Base-by-base conservation (phyloP, 2,888 invertebrate genomes). In the Temnothorax rugatulus region DNA sequence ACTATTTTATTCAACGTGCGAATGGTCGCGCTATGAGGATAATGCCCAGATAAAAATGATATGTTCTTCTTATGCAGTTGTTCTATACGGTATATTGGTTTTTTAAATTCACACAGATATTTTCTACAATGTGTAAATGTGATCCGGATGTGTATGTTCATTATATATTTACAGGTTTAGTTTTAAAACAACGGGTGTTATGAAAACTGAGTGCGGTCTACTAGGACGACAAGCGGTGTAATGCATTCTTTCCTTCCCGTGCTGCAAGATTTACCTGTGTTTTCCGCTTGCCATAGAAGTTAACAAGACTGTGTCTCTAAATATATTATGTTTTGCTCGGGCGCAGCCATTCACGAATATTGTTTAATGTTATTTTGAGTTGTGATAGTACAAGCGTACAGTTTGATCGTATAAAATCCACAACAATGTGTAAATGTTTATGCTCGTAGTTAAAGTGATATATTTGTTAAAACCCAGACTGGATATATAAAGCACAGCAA, bases 211-310 rank as follows among this genome's bases (percentile, higher is more conserved):
- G 79, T 38, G 47, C 74, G 57, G 74, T 59, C 25, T 59, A 59
- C 34, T 21, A 57, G 21, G 54, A 63, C 25, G 57, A 79, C 79
- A 57, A 73, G 73, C 57, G 74, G 74, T 41, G 74, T 44, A 57
- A 79, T 79, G 44, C 79, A 81, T 81, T 81, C 74, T 81, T 81
- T 81, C 79, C 74, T 74, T 81, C 74, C 79, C 74, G 74, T 25
- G 57, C 18, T 74, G 38, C 74, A 59, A 81, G 79, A 81, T 81
- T 81, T 81, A 81, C 47, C 47, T 74, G 59, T 38, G 59, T 54
- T 73, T 79, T 81, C 79, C 79, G 79, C 47, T 81, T 81, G 59
- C 47, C 77, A 25, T 73, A 74, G 44, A 81, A 79, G 47, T 57
- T 47, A 73, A 73, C 57, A 57, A 57, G 47, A 73, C 74, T 71